Conservation (phyloP, 2,888 invertebrate genomes). For the Melanotus villosus region DNA sequence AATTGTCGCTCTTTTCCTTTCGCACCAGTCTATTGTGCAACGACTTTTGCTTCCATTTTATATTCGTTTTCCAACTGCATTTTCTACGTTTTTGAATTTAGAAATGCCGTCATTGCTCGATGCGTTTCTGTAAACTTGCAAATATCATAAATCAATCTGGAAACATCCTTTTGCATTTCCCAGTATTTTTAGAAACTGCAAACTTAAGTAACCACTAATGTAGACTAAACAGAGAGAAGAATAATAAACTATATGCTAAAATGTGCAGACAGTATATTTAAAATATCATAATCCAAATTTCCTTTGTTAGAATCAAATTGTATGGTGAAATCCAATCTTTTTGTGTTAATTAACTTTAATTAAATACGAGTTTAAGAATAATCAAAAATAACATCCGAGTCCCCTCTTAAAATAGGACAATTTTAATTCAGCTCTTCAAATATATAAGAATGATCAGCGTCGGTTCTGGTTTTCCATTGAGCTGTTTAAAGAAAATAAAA, state of each 20-base stretch:
- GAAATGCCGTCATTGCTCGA: slow-evolving; percentile 4
- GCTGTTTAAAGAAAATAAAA: no score
- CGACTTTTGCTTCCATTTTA: neutral
- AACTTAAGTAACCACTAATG: slow-evolving; percentile 51
- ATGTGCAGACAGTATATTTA: slow-evolving; percentile 37
- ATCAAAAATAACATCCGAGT: no score
- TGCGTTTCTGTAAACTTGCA: slow-evolving; percentile 29
- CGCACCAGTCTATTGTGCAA: neutral
- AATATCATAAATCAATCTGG: slow-evolving; percentile 34
- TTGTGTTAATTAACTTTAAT: no score
- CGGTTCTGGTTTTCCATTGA: no score
- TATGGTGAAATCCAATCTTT: neutral
- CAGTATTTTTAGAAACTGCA: slow-evolving; percentile 55
- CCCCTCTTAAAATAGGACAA: no score
- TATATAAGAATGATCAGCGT: no score
- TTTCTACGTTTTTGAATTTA: neutral
- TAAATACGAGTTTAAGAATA: no score
- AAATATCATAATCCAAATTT: slow-evolving; percentile 12
- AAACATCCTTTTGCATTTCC: slow-evolving; percentile 39
- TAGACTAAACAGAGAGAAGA: slow-evolving; percentile 56
- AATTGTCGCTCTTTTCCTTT: neutral
- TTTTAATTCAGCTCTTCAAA: no score
- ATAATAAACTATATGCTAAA: slow-evolving; percentile 54
- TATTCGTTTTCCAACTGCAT: slow-evolving; percentile 7
- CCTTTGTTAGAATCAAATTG: neutral